phyloP scores from a whole-genome alignment of 2,113 vertebrate genomes.

The Rallus limicola region DNA sequence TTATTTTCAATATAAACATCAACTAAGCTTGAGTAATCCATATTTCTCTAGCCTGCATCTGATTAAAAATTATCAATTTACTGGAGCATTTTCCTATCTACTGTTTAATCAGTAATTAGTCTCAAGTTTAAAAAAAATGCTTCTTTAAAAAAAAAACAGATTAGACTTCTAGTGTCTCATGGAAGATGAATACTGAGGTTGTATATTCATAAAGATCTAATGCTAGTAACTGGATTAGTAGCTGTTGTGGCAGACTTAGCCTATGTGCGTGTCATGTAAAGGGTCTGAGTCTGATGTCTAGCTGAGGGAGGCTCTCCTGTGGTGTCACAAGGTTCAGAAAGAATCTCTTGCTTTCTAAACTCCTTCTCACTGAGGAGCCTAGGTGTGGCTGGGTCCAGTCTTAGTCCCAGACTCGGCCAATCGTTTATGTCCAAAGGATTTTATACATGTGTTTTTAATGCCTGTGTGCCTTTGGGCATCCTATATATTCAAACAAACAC shows the following conservation, averaged over 20 bases:
- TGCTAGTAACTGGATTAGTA: not conserved
- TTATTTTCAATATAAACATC: conserved; percentile 63
- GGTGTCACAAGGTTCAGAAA: no score
- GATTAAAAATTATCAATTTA: conserved; percentile 47
- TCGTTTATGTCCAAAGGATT: no score
- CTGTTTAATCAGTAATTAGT: conserved; percentile 34
- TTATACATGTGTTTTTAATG: not conserved
- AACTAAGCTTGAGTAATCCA: conserved; percentile 81
- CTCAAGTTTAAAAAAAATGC: not conserved
- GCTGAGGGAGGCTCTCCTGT: no score
- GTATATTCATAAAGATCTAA: not conserved
- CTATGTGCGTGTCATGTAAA: not conserved
- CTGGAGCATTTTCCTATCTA: not conserved
- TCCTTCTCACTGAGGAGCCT: no score
- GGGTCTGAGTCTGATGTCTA: no score
- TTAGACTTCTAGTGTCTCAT: not conserved
- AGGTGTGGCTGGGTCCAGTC: no score
- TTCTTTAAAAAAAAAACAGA: not conserved
- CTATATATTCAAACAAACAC: not conserved
- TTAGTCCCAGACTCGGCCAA: no score
- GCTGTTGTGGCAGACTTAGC: not conserved
- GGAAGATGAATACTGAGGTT: not conserved
- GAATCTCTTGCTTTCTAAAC: no score
- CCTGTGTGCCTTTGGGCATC: not conserved
- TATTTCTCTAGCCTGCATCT: conserved; percentile 31